Percentiles rank a stretch among this genome's conserved stretches.
These are phyloP conservation scores for Pristionchus exspectatus DNA, from an alignment of 2,888 invertebrate species.

Conservation along the genomic window DNA sequence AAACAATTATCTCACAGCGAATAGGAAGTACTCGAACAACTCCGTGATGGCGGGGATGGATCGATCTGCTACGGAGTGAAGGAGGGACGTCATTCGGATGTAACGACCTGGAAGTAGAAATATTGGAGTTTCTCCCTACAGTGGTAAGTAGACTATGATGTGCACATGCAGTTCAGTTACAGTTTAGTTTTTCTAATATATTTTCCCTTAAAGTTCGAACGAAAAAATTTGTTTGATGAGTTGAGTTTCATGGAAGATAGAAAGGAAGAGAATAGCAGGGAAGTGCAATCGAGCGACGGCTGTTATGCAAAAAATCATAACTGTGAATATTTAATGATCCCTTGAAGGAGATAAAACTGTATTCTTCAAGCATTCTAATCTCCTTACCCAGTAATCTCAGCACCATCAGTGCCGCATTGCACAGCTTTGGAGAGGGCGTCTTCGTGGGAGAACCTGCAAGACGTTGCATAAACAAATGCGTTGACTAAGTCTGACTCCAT, in stretches of 20 bases:
- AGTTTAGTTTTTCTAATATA: background rate
- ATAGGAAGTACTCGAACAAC: slow-evolving; percentile 74
- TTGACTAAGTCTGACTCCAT: too few relatives aligned
- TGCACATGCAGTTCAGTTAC: too few relatives aligned
- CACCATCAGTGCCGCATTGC: slow-evolving; percentile 76
- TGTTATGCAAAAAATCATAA: too few relatives aligned
- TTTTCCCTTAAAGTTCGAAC: background rate
- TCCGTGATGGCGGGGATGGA: slow-evolving; percentile 72
- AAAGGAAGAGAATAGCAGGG: too few relatives aligned
- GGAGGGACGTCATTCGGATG: slow-evolving; percentile 75
- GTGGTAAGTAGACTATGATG: too few relatives aligned
- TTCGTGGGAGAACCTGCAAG: background rate
- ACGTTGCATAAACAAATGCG: too few relatives aligned
- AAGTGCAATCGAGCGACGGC: too few relatives aligned
- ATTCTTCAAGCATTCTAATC: too few relatives aligned
- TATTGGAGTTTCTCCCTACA: too few relatives aligned
- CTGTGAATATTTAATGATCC: too few relatives aligned
- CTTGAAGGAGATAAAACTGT: too few relatives aligned
- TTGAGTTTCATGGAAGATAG: background rate
- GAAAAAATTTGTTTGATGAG: background rate
- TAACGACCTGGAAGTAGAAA: slow-evolving; percentile 66
- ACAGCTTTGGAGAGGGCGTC: slow-evolving; percentile 70
- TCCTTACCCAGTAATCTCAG: slow-evolving; percentile 72
- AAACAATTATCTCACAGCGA: slow-evolving; percentile 60
- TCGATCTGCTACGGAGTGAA: slow-evolving; percentile 72